phyloP scores from a whole-genome alignment of 2,113 vertebrate species.

The Gymnarchus niloticus region DNA sequence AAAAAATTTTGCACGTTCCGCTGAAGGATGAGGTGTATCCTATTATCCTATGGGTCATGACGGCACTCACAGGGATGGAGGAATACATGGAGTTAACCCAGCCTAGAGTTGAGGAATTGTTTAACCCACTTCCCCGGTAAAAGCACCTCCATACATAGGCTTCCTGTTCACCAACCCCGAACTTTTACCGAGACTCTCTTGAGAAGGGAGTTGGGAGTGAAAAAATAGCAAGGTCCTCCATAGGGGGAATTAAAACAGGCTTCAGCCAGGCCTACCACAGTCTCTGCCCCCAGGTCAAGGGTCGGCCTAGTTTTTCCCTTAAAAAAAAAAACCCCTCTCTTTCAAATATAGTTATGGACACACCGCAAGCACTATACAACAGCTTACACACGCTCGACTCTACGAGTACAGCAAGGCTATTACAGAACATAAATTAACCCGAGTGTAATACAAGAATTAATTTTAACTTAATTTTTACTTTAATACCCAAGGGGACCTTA shows the following conservation, averaged over 20 bases:
- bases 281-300: background rate
- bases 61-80: background rate
- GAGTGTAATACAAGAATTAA: background rate
- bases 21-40: background rate
- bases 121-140: background rate
- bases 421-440: no score
- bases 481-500: background rate
- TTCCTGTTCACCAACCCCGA: background rate
- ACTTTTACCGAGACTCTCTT: background rate
- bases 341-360: background rate
- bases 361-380: background rate
- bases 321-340: background rate
- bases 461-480: background rate
- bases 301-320: background rate
- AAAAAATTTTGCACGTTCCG: background rate
- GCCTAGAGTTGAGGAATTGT: background rate
- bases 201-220: background rate
- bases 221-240: background rate
- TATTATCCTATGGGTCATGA: background rate
- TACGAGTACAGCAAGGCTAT: background rate
- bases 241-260: background rate
- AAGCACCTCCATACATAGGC: background rate
- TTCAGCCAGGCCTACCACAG: background rate
- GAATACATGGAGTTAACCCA: background rate
- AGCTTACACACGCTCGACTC: background rate